A percentile compares a stretch with the other conserved stretches of the same genome.
Conservation (phyloP, 2,797 vertebrate species). For the Gymnothorax javanicus region DNA sequence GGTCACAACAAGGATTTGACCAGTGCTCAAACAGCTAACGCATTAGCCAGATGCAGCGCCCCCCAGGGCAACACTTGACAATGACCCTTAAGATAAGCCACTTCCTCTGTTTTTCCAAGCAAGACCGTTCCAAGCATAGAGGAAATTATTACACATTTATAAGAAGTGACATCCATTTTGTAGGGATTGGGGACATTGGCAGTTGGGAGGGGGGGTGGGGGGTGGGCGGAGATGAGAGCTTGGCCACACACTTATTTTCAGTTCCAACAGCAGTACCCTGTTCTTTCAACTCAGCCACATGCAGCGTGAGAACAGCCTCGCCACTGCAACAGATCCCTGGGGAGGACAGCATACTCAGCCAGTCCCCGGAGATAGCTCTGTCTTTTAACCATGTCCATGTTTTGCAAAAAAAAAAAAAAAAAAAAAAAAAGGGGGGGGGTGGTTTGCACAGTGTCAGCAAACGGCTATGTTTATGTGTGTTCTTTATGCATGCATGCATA, state of each 20-base stretch:
- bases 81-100: neutral
- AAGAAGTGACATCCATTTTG: slow-evolving; percentile 19
- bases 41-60: neutral
- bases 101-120: slow-evolving; percentile 35
- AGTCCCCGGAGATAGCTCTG: slow-evolving; percentile 43
- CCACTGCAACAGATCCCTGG: slow-evolving; percentile 35
- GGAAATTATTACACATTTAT: slow-evolving; percentile 45
- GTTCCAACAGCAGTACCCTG: neutral
- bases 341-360: slow-evolving; percentile 30
- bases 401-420: slow-evolving; percentile 57
- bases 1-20: neutral
- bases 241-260: neutral
- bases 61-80: neutral
- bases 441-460: slow-evolving; percentile 53
- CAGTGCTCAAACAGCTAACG: neutral
- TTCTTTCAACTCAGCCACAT: slow-evolving; percentile 24
- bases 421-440: slow-evolving; percentile 6
- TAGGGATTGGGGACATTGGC: neutral
- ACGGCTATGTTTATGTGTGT: slow-evolving; percentile 46
- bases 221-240: too few species aligned
- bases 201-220: neutral
- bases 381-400: slow-evolving; percentile 59
- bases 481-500: too few species aligned
- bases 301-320: slow-evolving; percentile 54
- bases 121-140: slow-evolving; percentile 43